Percentiles rank a stretch among this genome's conserved stretches.
phyloP scores from a whole-genome alignment of 2,113 vertebrate species.

The Prinia subflava region DNA sequence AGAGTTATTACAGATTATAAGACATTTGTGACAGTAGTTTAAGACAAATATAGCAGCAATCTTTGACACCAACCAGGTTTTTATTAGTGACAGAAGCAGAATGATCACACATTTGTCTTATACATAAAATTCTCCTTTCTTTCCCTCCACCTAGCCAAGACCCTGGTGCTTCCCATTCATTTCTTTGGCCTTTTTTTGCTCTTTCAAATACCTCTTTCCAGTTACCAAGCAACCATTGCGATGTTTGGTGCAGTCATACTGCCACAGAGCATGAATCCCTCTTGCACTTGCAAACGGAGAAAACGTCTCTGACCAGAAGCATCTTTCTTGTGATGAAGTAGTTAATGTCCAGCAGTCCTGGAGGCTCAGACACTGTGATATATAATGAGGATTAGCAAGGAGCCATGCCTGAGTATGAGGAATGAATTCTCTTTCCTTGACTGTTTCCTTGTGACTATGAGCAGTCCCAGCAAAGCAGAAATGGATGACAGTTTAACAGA shows the following conservation, averaged over 20 bases:
- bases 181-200: background rate
- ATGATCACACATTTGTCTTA: background rate
- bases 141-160: background rate
- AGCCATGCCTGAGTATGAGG: background rate
- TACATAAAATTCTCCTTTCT: background rate
- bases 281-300: background rate
- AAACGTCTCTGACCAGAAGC: background rate
- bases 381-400: background rate
- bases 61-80: background rate
- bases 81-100: background rate
- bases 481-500: background rate
- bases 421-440: background rate
- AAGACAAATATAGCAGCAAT: background rate
- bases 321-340: background rate
- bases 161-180: background rate
- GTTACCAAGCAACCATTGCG: conserved; percentile 28
- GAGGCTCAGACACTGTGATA: background rate
- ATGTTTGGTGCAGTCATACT: background rate
- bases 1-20: background rate
- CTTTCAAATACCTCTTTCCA: background rate
- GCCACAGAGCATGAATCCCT: background rate
- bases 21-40: background rate
- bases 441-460: background rate
- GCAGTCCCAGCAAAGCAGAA: background rate
- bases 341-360: background rate